Conservation (phyloP, 2,113 vertebrate species). For the Channa argus region DNA sequence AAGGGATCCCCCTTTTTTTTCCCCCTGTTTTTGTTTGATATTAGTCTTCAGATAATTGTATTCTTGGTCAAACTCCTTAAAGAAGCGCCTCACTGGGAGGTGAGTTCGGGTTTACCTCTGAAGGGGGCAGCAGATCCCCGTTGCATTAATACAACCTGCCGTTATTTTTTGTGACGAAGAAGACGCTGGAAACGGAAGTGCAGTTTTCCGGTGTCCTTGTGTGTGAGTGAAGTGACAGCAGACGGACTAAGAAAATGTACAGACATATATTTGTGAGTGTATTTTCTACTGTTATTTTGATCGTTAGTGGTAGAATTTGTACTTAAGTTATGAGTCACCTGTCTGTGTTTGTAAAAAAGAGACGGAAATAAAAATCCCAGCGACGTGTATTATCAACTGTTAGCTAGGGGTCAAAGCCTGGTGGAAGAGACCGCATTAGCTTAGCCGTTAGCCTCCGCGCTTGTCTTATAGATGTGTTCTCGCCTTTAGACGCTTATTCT, state of each 20-base stretch:
- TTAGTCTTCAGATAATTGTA: too few species aligned
- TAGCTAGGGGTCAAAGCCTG: constrained; percentile 47
- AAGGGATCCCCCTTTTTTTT: too few species aligned
- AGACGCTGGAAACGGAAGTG: constrained; percentile 36
- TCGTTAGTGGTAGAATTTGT: accelerated
- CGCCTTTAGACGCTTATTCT: accelerated
- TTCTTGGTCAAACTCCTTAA: too few species aligned
- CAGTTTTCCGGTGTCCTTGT: constrained; percentile 67
- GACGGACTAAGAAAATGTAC: constrained; percentile 46
- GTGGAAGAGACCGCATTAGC: constrained; percentile 33
- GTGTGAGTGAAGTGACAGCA: neutral
- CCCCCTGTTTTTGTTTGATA: too few species aligned
- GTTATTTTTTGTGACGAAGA: neutral
- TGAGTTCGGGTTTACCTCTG: neutral
- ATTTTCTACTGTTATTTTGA: accelerated
- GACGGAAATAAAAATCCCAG: accelerated
- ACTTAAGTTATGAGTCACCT: accelerated
- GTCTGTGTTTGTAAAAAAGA: accelerated
- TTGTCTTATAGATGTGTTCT: accelerated
- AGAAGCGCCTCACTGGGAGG: too few species aligned
- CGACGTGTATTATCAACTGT: neutral
- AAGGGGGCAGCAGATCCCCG: constrained; percentile 26
- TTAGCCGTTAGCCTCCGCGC: neutral
- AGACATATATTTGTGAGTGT: constrained; percentile 64
- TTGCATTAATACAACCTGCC: too few species aligned